phyloP scores from a whole-genome alignment of 1,140 invertebrate species.

The Bombyx mandarina region DNA sequence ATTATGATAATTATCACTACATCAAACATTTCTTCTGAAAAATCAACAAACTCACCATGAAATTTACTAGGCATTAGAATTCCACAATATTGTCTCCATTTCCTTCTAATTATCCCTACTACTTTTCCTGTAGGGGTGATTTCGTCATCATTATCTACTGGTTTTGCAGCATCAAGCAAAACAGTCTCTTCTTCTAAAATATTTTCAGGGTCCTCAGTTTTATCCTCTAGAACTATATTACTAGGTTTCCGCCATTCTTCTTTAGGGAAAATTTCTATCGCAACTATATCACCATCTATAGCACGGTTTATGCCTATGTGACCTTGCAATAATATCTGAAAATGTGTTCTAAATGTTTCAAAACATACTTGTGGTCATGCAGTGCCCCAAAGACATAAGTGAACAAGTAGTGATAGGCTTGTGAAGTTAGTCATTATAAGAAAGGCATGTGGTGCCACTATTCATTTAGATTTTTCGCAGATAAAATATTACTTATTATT shows the following conservation, averaged over 20 bases:
- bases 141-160: conserved; percentile 36
- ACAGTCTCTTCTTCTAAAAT: conserved; percentile 77
- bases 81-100: conserved; percentile 98
- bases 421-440: too few relatives aligned
- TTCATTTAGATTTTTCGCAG: too few relatives aligned
- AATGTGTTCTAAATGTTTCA: conserved; percentile 2
- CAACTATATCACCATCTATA: conserved; percentile 96
- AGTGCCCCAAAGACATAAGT: too few relatives aligned
- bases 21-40: too few relatives aligned
- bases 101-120: conserved; percentile 95
- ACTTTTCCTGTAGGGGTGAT: conserved; percentile 87
- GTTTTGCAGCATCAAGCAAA: conserved; percentile 32
- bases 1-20: too few relatives aligned
- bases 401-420: too few relatives aligned
- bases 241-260: conserved; percentile 90
- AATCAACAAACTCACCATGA: conserved; percentile 73
- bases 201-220: conserved; percentile 79
- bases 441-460: too few relatives aligned
- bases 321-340: conserved; percentile 91
- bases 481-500: too few relatives aligned
- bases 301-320: conserved; percentile 90
- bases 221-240: conserved; percentile 88
- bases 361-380: too few relatives aligned
- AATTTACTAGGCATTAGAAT: conserved; percentile 87
- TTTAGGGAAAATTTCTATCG: conserved; percentile 91